A percentile compares a stretch with the other conserved stretches of the same genome.
Evolutionary conservation across 37 sponge, comb jelly and placozoan genomes (phyloP).

Genomic region (Agelas oroides): DNA sequence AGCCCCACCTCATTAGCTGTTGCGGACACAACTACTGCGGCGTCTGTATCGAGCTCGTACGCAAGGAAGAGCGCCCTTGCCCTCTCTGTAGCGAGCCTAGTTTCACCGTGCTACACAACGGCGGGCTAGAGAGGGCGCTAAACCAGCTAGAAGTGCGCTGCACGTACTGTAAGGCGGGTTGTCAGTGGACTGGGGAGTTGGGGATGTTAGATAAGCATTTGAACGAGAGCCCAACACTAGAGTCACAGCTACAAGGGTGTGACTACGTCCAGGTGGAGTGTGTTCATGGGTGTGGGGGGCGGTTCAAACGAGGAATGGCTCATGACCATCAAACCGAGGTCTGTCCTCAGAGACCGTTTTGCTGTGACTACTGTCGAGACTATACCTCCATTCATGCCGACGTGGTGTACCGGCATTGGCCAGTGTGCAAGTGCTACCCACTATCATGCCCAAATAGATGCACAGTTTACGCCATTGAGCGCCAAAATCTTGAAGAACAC

Average conservation of each 20-base stretch:
- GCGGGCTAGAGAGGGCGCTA: conserved; percentile 32
- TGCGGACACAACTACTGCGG: conserved; percentile 65
- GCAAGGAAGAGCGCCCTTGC: conserved; percentile 24
- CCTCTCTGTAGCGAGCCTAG: conserved; percentile 35
- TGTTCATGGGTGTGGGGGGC: conserved; percentile 19
- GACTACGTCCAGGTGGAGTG: conserved; percentile 44
- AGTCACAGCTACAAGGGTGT: conserved; percentile 20
- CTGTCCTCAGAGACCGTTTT: conserved; percentile 45
- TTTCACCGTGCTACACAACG: conserved; percentile 45
- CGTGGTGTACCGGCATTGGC: conserved; percentile 31
- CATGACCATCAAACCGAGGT: conserved; percentile 24
- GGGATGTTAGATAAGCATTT: conserved; percentile 29
- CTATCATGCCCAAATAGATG: conserved; percentile 46
- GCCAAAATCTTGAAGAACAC: conserved; percentile 37
- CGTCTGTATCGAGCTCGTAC: conserved; percentile 30
- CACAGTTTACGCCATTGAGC: conserved; percentile 15
- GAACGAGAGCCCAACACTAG: conserved; percentile 12
- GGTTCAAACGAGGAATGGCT: conserved; percentile 13
- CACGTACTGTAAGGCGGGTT: conserved; percentile 28
- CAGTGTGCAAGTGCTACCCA: conserved; percentile 23
- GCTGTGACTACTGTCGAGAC: conserved; percentile 53
- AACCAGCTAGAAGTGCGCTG: conserved; percentile 47
- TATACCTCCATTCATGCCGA: conserved; percentile 40
- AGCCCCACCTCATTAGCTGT: conserved; percentile 59
- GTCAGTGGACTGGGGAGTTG: conserved; percentile 49